Evolutionary conservation across 2,113 vertebrate species (phyloP).

Genomic region (Pomatorhinus ruficollis): DNA sequence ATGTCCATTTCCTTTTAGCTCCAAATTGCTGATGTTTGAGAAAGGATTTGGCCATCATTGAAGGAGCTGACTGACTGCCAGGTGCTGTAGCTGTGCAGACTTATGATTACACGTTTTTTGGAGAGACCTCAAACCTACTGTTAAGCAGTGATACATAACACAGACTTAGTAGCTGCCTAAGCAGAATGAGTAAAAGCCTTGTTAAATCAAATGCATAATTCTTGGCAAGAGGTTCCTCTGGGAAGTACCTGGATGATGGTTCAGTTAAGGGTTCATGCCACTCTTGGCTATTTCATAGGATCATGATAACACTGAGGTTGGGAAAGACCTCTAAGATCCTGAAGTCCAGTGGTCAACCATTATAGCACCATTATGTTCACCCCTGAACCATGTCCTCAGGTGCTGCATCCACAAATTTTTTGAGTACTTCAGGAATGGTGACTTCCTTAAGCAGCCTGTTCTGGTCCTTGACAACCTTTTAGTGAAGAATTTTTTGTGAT

Average conservation of each 20-base stretch:
- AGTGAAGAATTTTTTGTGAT: not conserved
- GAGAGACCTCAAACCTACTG: not conserved
- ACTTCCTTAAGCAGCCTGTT: not conserved
- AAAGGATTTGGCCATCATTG: not conserved
- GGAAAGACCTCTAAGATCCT: not conserved
- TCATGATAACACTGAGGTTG: not conserved
- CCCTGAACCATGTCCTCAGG: not conserved
- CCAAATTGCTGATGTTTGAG: not conserved
- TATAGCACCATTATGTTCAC: not conserved
- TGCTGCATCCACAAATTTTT: not conserved
- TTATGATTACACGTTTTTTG: not conserved
- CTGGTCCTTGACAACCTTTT: not conserved
- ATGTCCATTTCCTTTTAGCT: not conserved
- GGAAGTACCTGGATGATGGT: not conserved
- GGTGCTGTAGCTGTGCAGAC: not conserved
- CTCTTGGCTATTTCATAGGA: not conserved
- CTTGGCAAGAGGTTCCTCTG: not conserved
- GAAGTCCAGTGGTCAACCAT: rapidly evolving
- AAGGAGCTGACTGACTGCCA: not conserved
- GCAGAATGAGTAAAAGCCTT: not conserved
- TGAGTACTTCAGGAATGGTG: not conserved
- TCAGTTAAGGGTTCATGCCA: not conserved
- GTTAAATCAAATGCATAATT: not conserved
- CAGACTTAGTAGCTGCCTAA: not conserved
- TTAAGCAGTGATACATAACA: not conserved